Evolutionary conservation across 1,140 invertebrate species (phyloP).

Genomic region (Meloidogyne chitwoodi): DNA sequence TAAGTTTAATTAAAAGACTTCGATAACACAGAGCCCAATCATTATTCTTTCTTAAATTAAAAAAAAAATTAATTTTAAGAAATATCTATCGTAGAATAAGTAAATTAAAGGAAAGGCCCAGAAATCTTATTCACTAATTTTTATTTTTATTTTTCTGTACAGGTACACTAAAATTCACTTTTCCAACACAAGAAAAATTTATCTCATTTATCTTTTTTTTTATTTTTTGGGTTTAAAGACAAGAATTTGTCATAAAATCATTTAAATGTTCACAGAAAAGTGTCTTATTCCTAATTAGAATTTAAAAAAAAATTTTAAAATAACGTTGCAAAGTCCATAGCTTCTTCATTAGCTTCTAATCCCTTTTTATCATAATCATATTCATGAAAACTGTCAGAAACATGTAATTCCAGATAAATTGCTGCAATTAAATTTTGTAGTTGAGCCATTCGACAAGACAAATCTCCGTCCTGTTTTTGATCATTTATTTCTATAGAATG

Average conservation of each 20-base stretch:
- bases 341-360: constrained; percentile 14
- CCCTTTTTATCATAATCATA: constrained; percentile 8
- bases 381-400: not conserved
- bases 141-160: too few species aligned
- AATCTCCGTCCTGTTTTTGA: constrained; percentile 11
- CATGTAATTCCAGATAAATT: constrained; percentile 1
- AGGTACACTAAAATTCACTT: too few species aligned
- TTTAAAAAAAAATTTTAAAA: not conserved
- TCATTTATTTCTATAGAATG: constrained; percentile 13
- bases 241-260: too few species aligned
- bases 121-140: too few species aligned
- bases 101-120: not conserved
- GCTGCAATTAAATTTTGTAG: constrained; percentile 15
- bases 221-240: too few species aligned
- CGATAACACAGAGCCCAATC: constrained; percentile 17
- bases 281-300: too few species aligned
- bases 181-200: too few species aligned
- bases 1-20: constrained; percentile 11
- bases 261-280: too few species aligned
- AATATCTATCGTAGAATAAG: too few species aligned
- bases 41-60: constrained; percentile 10
- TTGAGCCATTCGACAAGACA: constrained; percentile 6
- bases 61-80: not conserved
- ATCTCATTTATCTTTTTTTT: too few species aligned
- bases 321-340: constrained; percentile 12